Evolutionary conservation across 2,888 invertebrate genomes (phyloP).

Genomic region (Caenorhabditis drosophilae): DNA sequence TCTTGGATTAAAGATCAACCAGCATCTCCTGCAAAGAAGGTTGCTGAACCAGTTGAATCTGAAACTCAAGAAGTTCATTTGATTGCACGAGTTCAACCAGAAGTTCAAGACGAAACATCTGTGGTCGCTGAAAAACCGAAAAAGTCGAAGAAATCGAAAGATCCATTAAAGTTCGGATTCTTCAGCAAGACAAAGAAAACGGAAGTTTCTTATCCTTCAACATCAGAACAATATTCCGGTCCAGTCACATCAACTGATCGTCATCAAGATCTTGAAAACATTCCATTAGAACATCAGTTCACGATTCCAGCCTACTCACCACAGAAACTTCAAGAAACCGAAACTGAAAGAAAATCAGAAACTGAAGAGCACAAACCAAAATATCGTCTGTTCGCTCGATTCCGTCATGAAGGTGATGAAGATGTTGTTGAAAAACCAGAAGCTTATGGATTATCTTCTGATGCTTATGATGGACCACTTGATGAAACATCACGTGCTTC

Average conservation of each 20-base stretch:
- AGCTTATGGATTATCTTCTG: conserved; percentile 13
- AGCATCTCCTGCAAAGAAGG: conserved; percentile 8
- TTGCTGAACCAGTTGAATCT: conserved; percentile 12
- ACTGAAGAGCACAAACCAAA: neutral
- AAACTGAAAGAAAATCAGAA: conserved; percentile 6
- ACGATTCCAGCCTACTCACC: conserved; percentile 18
- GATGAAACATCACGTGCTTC: conserved; percentile 19
- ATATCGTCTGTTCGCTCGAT: conserved; percentile 22
- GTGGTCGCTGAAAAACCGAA: conserved; percentile 5
- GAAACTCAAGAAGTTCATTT: conserved; percentile 31
- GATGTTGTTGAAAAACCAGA: conserved; percentile 32
- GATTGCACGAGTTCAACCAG: conserved; percentile 25
- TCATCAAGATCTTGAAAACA: conserved; percentile 14
- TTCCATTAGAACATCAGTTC: conserved; percentile 16
- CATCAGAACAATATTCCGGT: conserved; percentile 18
- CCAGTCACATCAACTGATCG: conserved; percentile 14
- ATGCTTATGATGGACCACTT: conserved; percentile 28
- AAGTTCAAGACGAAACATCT: conserved; percentile 9
- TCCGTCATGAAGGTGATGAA: conserved; percentile 41
- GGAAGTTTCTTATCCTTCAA: conserved; percentile 8
- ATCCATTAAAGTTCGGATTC: conserved; percentile 19
- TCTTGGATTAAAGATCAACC: conserved; percentile 19
- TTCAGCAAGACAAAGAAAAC: conserved; percentile 8
- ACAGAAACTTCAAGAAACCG: neutral
- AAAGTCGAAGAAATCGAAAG: conserved; percentile 7